Evolutionary conservation across 2,888 invertebrate species (phyloP).

Genomic region (Rotaria macrura): DNA sequence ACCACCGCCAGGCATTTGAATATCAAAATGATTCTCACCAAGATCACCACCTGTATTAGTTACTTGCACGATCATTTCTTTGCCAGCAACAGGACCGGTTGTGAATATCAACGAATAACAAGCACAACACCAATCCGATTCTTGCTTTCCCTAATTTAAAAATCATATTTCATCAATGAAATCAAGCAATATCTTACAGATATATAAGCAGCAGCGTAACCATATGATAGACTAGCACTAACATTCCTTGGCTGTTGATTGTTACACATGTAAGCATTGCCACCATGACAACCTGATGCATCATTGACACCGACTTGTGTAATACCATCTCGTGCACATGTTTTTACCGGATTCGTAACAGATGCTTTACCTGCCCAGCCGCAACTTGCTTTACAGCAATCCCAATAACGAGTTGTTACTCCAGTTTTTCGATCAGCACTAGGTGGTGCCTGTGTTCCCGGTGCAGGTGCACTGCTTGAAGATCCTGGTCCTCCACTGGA

Average conservation of each 20-base stretch:
- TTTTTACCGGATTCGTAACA: neutral
- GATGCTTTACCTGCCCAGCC: constrained; percentile 35
- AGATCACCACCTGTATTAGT: constrained; percentile 35
- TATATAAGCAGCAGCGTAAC: constrained; percentile 35
- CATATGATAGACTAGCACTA: constrained; percentile 32
- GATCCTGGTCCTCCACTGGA: neutral
- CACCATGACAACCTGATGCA: constrained; percentile 34
- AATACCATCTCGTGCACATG: neutral
- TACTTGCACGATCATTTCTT: constrained; percentile 35
- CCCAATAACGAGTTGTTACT: constrained; percentile 35
- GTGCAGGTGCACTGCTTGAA: neutral
- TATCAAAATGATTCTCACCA: constrained; percentile 34
- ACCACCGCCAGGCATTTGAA: constrained; percentile 35
- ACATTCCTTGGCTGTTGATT: constrained; percentile 35
- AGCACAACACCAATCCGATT: constrained; percentile 30
- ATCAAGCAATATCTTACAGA: neutral
- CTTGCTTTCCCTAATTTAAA: neutral
- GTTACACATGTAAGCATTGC: constrained; percentile 27
- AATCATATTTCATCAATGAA: too few species aligned
- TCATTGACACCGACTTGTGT: neutral
- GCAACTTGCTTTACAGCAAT: constrained; percentile 35
- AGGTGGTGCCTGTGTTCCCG: neutral
- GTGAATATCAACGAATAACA: constrained; percentile 34
- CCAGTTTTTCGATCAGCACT: neutral
- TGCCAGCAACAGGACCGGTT: constrained; percentile 28